A percentile compares a stretch with the other conserved stretches of the same genome.
Conservation (phyloP, 2,797 vertebrate species). For the Artibeus jamaicensis region DNA sequence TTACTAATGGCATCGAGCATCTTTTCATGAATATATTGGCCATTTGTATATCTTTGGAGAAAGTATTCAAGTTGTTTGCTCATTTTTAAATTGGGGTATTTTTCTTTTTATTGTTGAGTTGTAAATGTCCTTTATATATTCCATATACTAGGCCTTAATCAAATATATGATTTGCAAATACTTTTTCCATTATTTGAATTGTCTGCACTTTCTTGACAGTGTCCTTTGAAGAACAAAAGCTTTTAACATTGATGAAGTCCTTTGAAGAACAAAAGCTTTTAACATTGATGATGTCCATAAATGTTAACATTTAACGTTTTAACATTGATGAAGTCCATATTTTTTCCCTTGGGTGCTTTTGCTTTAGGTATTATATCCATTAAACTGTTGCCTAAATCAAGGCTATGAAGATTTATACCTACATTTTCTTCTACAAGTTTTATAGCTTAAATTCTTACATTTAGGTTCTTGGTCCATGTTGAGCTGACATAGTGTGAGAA, state of each 20-base stretch:
- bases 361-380: not conserved
- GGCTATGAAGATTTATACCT: not conserved
- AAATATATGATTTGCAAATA: not conserved
- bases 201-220: not conserved
- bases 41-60: not conserved
- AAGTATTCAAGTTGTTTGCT: not conserved
- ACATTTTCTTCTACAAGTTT: not conserved
- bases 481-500: not conserved
- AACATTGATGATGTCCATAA: not conserved
- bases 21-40: not conserved
- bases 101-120: not conserved
- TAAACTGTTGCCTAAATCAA: not conserved
- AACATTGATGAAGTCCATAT: too few relatives aligned
- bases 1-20: not conserved
- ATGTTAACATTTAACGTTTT: too few relatives aligned
- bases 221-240: not conserved
- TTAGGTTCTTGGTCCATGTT: not conserved
- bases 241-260: not conserved
- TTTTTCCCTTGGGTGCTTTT: not conserved
- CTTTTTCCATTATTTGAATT: not conserved
- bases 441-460: not conserved
- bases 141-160: not conserved
- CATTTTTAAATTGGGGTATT: not conserved
- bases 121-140: not conserved
- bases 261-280: slow-evolving; percentile 7